phyloP scores from a whole-genome alignment of 2,888 invertebrate species.

The Volucella inanis region DNA sequence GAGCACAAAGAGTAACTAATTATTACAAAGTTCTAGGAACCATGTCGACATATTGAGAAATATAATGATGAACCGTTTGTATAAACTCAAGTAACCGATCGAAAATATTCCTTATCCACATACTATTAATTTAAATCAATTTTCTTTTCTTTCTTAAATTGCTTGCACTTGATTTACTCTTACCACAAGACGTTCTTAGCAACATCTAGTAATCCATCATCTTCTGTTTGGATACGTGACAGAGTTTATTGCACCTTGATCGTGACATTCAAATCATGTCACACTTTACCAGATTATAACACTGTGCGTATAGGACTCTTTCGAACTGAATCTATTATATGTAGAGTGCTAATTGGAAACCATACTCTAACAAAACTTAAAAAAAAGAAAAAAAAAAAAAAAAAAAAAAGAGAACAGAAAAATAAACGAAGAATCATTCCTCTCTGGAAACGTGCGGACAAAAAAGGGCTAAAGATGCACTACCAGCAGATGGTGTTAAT shows the following conservation, averaged over 20 bases:
- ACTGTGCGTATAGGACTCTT: neutral
- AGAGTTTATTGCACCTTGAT: neutral
- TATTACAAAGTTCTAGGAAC: neutral
- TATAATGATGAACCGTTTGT: neutral
- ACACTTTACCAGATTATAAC: neutral
- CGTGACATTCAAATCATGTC: slow-evolving; percentile 21
- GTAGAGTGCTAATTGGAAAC: slow-evolving; percentile 40
- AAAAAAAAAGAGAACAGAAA: neutral
- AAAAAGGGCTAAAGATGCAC: slow-evolving; percentile 24
- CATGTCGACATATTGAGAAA: neutral
- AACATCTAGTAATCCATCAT: neutral
- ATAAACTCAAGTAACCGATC: no score
- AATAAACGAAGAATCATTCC: neutral
- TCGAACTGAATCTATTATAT: slow-evolving; percentile 16
- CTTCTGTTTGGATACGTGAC: slow-evolving; percentile 13
- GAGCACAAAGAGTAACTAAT: no score
- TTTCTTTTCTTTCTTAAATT: no score
- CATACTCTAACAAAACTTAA: neutral
- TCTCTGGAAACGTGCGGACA: neutral
- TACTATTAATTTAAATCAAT: no score
- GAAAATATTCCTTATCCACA: no score
- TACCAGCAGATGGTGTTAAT: slow-evolving; percentile 24
- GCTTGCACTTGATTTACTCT: no score
- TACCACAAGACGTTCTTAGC: no score
- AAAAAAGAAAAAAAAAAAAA: neutral